phyloP scores from a whole-genome alignment of 2,888 invertebrate species.

The Xestia rhomboidea region DNA sequence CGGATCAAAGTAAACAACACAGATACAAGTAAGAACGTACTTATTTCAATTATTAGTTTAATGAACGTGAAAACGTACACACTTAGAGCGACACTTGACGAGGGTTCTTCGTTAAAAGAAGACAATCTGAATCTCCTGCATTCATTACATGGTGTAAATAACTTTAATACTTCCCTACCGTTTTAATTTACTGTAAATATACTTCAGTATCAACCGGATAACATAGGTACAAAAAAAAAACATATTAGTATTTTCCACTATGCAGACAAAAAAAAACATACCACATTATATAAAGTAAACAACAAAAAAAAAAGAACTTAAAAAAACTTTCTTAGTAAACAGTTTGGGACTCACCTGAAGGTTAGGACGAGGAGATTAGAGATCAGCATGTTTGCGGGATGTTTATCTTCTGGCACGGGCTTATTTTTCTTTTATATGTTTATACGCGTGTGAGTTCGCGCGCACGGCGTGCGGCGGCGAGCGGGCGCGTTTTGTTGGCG shows the following conservation, averaged over 20 bases:
- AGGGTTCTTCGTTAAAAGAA: constrained; percentile 73
- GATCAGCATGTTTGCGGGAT: constrained; percentile 46
- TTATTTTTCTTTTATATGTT: constrained; percentile 56
- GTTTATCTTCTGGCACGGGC: constrained; percentile 28
- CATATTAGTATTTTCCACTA: background rate
- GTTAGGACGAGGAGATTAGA: constrained; percentile 26
- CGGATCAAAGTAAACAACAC: constrained; percentile 13
- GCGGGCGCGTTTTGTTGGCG: constrained; percentile 74
- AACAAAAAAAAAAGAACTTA: constrained; percentile 35
- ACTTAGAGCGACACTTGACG: constrained; percentile 69
- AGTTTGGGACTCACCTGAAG: constrained; percentile 55
- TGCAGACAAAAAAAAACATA: background rate
- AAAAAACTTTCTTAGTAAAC: constrained; percentile 41
- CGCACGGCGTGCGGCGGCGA: constrained; percentile 71
- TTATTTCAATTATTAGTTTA: constrained; percentile 31
- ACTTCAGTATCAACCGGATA: background rate
- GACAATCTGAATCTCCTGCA: constrained; percentile 66
- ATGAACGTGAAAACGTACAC: constrained; percentile 28
- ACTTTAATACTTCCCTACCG: background rate
- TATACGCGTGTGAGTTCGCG: constrained; percentile 74
- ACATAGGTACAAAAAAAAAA: background rate
- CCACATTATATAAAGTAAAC: constrained; percentile 37
- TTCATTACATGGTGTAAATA: constrained; percentile 57
- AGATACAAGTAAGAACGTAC: background rate
- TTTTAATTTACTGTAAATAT: constrained; percentile 2